These are phyloP conservation scores for Chrysomallon squamiferum DNA, from an alignment of 1,140 invertebrate species.

Conservation along the genomic window DNA sequence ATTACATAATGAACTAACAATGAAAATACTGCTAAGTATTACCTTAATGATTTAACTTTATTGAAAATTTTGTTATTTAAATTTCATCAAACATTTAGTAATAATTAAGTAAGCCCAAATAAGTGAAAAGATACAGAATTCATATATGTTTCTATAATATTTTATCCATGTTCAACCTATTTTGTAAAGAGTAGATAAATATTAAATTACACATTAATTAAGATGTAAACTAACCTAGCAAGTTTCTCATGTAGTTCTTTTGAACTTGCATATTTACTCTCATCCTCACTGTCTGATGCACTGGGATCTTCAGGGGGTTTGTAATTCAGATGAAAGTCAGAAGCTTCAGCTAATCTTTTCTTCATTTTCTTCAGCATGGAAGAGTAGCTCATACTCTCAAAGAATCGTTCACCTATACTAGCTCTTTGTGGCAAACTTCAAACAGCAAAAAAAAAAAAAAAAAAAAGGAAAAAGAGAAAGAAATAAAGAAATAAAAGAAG, in stretches of 20 bases:
- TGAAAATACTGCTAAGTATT: no score
- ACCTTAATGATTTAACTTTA: no score
- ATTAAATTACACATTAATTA: no score
- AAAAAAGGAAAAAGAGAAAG: no score
- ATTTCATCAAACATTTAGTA: no score
- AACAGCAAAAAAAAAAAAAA: constrained; percentile 1
- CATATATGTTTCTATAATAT: no score
- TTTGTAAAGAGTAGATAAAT: no score
- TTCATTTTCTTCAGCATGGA: constrained; percentile 77
- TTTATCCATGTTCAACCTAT: no score
- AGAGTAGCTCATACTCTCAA: constrained; percentile 75
- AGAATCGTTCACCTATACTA: constrained; percentile 79
- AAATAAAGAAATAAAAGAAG: neutral
- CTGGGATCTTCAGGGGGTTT: constrained; percentile 15
- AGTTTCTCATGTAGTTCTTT: constrained; percentile 36
- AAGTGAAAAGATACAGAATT: no score
- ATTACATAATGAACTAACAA: neutral
- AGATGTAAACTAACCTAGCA: constrained; percentile 34
- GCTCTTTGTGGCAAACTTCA: constrained; percentile 55
- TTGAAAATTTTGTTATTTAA: no score
- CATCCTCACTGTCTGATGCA: constrained; percentile 1
- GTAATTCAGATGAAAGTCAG: constrained; percentile 68
- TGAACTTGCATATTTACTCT: constrained; percentile 27
- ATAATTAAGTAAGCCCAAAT: no score
- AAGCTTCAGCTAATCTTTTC: constrained; percentile 72